A percentile compares a stretch with the other conserved stretches of the same genome.
These are phyloP conservation scores for Serilophus lunatus DNA, from an alignment of 2,113 vertebrate genomes.

Conservation along the genomic window DNA sequence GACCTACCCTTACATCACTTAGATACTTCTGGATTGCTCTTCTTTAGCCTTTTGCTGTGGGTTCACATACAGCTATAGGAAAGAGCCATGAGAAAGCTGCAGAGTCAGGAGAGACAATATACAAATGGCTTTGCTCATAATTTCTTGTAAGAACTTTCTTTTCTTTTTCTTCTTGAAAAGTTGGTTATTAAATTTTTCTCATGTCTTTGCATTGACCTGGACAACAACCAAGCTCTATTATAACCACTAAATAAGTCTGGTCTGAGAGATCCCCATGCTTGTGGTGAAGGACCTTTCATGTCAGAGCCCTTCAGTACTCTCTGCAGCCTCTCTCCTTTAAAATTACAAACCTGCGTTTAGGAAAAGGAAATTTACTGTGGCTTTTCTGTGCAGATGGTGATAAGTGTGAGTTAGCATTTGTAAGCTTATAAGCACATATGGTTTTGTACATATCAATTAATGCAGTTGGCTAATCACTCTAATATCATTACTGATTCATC, in stretches of 20 bases:
- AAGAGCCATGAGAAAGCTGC: not conserved
- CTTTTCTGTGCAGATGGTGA: slow-evolving; percentile 52
- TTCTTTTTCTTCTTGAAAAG: slow-evolving; percentile 1
- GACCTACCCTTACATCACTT: not conserved
- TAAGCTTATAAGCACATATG: slow-evolving; percentile 57
- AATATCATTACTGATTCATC: slow-evolving; percentile 61
- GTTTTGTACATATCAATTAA: slow-evolving; percentile 67
- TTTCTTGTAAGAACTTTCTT: not conserved
- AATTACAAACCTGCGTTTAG: slow-evolving; percentile 26
- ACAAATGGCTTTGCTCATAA: not conserved
- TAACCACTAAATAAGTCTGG: not conserved
- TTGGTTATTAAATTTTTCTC: not conserved
- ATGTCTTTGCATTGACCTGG: not conserved
- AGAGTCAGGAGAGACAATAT: not conserved
- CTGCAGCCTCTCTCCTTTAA: not conserved
- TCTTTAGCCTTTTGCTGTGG: not conserved
- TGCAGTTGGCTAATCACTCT: slow-evolving; percentile 57
- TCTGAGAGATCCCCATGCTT: not conserved
- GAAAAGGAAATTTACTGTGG: slow-evolving; percentile 55
- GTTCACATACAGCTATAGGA: not conserved
- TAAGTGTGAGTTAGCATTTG: slow-evolving; percentile 61
- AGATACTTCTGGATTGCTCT: not conserved
- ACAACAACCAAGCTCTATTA: not conserved
- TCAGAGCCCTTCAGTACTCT: not conserved
- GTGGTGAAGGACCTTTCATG: not conserved